phyloP scores from a whole-genome alignment of 2,888 invertebrate genomes.

The Abrostola triplasia region DNA sequence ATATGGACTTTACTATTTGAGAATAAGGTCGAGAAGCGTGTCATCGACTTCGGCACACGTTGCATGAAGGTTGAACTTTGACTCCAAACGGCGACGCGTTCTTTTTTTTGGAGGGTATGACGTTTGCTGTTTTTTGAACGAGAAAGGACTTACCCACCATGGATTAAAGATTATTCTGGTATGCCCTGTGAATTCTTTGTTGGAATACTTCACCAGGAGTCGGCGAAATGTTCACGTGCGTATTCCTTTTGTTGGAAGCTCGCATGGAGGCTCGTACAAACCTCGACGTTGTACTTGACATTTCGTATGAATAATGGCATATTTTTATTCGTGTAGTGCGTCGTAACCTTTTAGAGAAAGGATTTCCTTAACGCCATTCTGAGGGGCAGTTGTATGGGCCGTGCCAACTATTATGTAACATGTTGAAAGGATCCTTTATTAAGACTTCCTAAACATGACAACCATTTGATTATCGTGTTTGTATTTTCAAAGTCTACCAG shows the following conservation, averaged over 20 bases:
- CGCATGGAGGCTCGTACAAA: conserved; percentile 60
- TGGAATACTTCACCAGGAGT: conserved; percentile 65
- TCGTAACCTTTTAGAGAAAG: conserved; percentile 61
- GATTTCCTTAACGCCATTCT: conserved; percentile 59
- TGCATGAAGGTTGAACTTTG: conserved; percentile 78
- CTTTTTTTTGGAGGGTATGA: conserved; percentile 65
- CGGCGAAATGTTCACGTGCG: conserved; percentile 73
- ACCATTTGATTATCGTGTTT: conserved; percentile 8
- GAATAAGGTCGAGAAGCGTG: conserved; percentile 56
- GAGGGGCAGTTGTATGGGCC: conserved; percentile 44
- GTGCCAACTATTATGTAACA: conserved; percentile 47
- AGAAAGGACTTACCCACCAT: conserved; percentile 54
- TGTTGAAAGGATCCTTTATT: conserved; percentile 20
- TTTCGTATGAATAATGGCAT: conserved; percentile 68
- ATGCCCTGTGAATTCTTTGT: conserved; percentile 57
- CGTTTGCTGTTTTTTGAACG: conserved; percentile 36
- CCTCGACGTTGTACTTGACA: conserved; percentile 63
- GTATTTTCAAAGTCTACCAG: background rate
- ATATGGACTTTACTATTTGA: conserved; percentile 61
- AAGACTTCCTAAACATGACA: background rate
- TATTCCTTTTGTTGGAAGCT: conserved; percentile 72
- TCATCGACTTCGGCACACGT: conserved; percentile 47
- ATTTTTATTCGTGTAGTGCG: conserved; percentile 62
- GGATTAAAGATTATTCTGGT: conserved; percentile 57
- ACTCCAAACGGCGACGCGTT: conserved; percentile 67